phyloP scores from a whole-genome alignment of 1,140 invertebrate species.

The Daktulosphaira vitifoliae region DNA sequence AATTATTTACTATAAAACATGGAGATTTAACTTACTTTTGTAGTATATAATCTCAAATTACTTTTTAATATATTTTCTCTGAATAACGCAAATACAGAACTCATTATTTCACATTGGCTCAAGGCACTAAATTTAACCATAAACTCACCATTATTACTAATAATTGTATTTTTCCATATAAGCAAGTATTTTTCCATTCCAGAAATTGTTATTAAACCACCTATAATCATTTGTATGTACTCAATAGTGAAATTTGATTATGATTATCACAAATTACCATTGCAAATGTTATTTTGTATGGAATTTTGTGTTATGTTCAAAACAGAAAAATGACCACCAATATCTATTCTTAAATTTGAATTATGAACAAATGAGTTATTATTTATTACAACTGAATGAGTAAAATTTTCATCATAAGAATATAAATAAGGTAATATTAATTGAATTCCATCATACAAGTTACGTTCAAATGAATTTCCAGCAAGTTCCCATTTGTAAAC shows the following conservation, averaged over 20 bases:
- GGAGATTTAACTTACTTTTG: conserved; percentile 36
- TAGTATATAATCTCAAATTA: conserved; percentile 50
- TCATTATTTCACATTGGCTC: conserved; percentile 88
- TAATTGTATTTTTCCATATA: conserved; percentile 63
- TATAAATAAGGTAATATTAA: conserved; percentile 83
- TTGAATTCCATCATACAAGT: conserved; percentile 72
- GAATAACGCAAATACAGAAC: conserved; percentile 70
- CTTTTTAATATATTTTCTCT: conserved; percentile 65
- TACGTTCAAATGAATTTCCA: conserved; percentile 78
- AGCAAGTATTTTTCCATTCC: conserved; percentile 96
- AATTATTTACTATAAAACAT: neutral
- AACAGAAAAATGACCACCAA: conserved; percentile 85
- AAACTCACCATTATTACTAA: conserved; percentile 71
- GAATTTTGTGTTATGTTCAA: conserved; percentile 75
- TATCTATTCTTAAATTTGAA: conserved; percentile 68
- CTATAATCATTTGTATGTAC: too few relatives aligned
- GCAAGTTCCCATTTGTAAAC: conserved; percentile 86
- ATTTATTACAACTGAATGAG: conserved; percentile 74
- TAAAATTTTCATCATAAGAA: conserved; percentile 91
- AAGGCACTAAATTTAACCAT: conserved; percentile 82
- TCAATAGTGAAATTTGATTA: neutral
- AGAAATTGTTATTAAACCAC: conserved; percentile 70
- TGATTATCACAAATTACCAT: conserved; percentile 38
- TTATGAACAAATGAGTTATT: conserved; percentile 83
- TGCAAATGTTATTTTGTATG: conserved; percentile 78